These are phyloP conservation scores for Anthopleura xanthogrammica DNA, from an alignment of 92 coral and sea anemone species.

Conservation along the genomic window DNA sequence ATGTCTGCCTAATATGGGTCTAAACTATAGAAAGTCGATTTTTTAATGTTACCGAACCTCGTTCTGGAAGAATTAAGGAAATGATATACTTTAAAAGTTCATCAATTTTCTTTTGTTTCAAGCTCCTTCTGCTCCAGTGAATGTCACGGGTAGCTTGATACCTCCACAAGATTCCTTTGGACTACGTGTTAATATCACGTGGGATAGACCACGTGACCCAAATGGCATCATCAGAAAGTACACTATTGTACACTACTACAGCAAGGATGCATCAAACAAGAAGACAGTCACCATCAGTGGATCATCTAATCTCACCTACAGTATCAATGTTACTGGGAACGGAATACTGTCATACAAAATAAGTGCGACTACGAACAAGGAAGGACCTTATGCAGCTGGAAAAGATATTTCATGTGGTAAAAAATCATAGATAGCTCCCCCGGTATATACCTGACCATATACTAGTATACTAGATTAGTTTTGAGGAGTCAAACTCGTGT, in stretches of 20 bases:
- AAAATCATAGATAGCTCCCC: no score
- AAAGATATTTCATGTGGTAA: no score
- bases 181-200: constrained; percentile 18
- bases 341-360: background rate
- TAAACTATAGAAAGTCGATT: no score
- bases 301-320: background rate
- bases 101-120: no score
- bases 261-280: background rate
- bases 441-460: no score
- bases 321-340: background rate
- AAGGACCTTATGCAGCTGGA: constrained; percentile 17
- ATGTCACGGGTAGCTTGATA: background rate
- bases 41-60: no score
- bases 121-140: constrained; percentile 28
- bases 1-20: no score
- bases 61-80: no score
- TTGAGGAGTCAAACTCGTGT: no score
- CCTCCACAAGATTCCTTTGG: constrained; percentile 10
- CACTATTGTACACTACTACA: constrained; percentile 13
- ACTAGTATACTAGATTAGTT: no score
- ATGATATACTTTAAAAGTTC: no score
- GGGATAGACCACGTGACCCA: constrained; percentile 30
- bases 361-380: constrained; percentile 19
- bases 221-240: constrained; percentile 30
- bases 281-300: background rate